Percentiles rank a stretch among this genome's conserved stretches.
Conservation (phyloP, 2,888 invertebrate species). For the Marasmarcha lunaedactyla region DNA sequence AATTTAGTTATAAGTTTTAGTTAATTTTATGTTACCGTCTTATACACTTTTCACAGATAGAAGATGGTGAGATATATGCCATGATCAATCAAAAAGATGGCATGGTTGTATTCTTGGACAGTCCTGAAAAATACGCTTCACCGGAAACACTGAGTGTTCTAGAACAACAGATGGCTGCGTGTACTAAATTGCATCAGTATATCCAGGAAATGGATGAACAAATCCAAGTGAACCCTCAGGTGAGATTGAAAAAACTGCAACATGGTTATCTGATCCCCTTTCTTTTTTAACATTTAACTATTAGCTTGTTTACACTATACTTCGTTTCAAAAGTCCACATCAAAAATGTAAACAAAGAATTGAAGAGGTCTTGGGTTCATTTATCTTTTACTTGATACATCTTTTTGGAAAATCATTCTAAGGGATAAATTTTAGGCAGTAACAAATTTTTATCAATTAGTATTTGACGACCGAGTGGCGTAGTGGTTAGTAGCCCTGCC, state of each 20-base stretch:
- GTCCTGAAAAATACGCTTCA: conserved; percentile 94
- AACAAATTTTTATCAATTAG: no score
- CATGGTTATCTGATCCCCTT: not conserved
- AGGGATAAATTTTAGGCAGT: no score
- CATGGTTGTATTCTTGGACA: conserved; percentile 96
- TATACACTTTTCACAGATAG: conserved; percentile 76
- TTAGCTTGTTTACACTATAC: not conserved
- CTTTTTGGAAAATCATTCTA: no score
- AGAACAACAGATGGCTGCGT: conserved; percentile 87
- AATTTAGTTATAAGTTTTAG: no score
- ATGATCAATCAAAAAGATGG: conserved; percentile 98
- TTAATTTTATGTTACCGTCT: no score
- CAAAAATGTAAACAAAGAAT: no score
- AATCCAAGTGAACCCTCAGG: conserved; percentile 91
- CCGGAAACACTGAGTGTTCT: conserved; percentile 88
- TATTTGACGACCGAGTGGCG: no score
- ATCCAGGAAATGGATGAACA: conserved; percentile 95
- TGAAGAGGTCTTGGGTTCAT: no score
- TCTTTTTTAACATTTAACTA: not conserved
- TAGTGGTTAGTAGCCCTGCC: no score
- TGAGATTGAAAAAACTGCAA: conserved; percentile 21
- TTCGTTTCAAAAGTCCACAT: no score
- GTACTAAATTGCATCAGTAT: conserved; percentile 89
- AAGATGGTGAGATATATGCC: conserved; percentile 96
- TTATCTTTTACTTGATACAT: no score